A percentile compares a stretch with the other conserved stretches of the same genome.
Conservation (phyloP, 2,113 vertebrate genomes). For the Saccopteryx leptura region DNA sequence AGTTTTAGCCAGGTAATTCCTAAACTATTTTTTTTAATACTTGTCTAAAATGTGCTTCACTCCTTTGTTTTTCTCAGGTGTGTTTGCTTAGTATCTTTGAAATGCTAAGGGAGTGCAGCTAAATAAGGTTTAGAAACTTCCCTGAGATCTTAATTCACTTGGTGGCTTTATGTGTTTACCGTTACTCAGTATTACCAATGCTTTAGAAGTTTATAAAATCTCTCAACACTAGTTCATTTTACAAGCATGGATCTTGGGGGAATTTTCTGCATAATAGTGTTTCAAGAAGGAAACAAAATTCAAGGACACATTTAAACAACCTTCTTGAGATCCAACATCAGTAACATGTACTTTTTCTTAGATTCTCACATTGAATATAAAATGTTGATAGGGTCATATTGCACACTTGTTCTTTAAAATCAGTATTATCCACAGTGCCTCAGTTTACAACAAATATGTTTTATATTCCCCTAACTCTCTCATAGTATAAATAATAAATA, state of each 20-base stretch:
- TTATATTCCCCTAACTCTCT: background rate
- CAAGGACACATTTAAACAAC: conserved; percentile 46
- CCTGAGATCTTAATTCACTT: conserved; percentile 54
- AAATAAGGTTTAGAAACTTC: conserved; percentile 36
- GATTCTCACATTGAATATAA: background rate
- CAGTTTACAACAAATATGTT: background rate
- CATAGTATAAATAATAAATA: conserved; percentile 2
- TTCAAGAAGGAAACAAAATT: conserved; percentile 49
- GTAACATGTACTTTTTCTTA: background rate
- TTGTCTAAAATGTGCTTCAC: conserved; percentile 17
- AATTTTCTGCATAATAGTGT: conserved; percentile 56
- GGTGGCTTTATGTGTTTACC: conserved; percentile 42
- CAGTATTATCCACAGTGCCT: background rate
- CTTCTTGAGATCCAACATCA: conserved; percentile 9
- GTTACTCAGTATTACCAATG: background rate
- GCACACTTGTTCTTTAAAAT: background rate
- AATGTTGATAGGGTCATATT: background rate
- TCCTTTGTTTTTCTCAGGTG: conserved; percentile 47
- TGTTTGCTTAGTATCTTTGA: conserved; percentile 60
- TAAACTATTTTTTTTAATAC: conserved; percentile 25
- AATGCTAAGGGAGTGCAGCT: conserved; percentile 28
- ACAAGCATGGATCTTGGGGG: conserved; percentile 28
- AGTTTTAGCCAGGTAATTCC: conserved; percentile 7
- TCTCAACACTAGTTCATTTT: conserved; percentile 64
- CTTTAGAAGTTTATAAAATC: conserved; percentile 71